Evolutionary conservation across 2,888 invertebrate genomes (phyloP), one percentile per base, ranked within the genome.

Genomic region (Harpalus rufipes): DNA sequence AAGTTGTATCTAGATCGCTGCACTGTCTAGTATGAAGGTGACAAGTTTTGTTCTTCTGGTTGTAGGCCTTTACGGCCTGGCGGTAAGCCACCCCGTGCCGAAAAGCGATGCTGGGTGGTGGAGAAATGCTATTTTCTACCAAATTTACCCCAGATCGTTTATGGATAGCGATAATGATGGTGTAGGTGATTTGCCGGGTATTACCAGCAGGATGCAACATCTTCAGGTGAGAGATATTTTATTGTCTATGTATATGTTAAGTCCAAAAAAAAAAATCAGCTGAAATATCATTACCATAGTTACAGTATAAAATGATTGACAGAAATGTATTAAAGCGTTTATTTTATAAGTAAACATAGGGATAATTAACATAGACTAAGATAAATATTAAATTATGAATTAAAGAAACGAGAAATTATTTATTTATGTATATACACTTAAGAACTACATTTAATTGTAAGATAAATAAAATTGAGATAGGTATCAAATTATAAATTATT

Each of bases 111-210:
- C n/a, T 21, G 95, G 96, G 87, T 98, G 98, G 98, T 97, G 96
- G 95, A 93, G 96, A 89, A 94, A 94, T 74, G 94, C 95, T 44
- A 93, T 95, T 7, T 93, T 97, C 81, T 98, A 98, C 91, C 97
- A 98, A 91, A 95, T 97, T 84, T 96, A 97, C 90, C 96, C 97
- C 0, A 92, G 96, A 85, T 96, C 97, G 0, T 98, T 97, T 91
- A 94, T 94, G 89, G 98, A 98, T 90, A 94, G 94, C n/a, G 92
- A 96, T 90, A 95, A 94, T 0, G 96, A 97, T 90, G 85, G 84
- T 7, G 32, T 84, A 14, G 94, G 94, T 0, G 94, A 94, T 88
- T 87, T 94, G 1, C 92, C 92, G 86, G 94, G 94, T 92, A 89
- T 86, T 51, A 86, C 76, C 39, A 74, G 76, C 61, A 86, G 85